A percentile compares a stretch with the other conserved stretches of the same genome.
Conservation (phyloP, 2,888 invertebrate species). For the Homarus gammarus region DNA sequence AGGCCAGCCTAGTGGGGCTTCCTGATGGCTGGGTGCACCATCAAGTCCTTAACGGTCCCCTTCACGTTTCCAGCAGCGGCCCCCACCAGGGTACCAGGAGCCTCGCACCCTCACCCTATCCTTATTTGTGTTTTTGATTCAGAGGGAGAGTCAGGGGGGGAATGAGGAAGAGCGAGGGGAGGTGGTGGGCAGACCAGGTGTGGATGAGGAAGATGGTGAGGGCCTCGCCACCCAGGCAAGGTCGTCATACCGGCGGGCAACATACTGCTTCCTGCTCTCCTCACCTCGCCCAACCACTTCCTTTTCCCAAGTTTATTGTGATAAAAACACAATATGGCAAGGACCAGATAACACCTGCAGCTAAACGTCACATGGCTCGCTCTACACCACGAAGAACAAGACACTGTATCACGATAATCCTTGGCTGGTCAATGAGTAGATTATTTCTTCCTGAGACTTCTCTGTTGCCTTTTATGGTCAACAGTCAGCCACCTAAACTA, state of each 20-base stretch:
- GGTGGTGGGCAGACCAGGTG: constrained; percentile 60
- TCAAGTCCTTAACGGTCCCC: constrained; percentile 15
- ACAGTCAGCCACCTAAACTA: no score
- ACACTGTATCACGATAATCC: no score
- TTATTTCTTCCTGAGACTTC: no score
- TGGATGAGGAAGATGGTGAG: constrained; percentile 78
- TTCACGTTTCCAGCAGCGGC: background rate
- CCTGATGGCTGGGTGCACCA: constrained; percentile 19
- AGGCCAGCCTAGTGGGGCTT: constrained; percentile 58
- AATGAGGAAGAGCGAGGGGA: background rate
- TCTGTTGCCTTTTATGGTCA: no score
- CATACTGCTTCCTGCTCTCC: constrained; percentile 26
- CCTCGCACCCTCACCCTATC: background rate
- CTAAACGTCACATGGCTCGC: no score
- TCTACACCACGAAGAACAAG: no score
- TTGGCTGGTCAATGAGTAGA: no score
- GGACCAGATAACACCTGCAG: no score
- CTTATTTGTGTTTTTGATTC: background rate
- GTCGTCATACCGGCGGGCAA: constrained; percentile 23
- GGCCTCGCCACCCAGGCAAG: constrained; percentile 75
- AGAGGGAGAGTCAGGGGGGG: background rate
- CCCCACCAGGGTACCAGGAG: no score
- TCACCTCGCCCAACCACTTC: background rate
- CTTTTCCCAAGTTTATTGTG: background rate
- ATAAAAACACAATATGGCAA: no score